Conservation (phyloP, 2,113 vertebrate genomes). For the Larimichthys crocea region DNA sequence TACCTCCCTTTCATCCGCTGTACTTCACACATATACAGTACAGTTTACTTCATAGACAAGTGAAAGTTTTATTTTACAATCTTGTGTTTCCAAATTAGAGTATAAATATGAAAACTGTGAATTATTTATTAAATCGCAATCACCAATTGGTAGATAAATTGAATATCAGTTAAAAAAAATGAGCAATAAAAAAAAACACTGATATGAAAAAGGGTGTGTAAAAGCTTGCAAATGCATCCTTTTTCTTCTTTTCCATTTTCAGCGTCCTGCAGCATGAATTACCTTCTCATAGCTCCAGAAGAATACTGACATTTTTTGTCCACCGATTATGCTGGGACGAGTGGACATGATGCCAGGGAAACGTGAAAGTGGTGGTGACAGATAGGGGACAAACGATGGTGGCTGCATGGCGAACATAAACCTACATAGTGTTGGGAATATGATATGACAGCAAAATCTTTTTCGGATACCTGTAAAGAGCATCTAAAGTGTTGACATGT, state of each 20-base stretch:
- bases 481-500: conserved; percentile 62
- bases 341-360: background rate
- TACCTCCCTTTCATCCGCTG: conserved; percentile 36
- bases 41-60: conserved; percentile 3
- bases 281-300: background rate
- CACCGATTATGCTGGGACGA: background rate
- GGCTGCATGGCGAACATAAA: conserved; percentile 31
- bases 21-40: conserved; percentile 23
- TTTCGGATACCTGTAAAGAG: conserved; percentile 36
- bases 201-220: background rate
- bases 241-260: background rate
- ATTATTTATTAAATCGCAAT: background rate
- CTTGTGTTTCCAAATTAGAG: background rate
- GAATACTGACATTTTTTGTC: background rate
- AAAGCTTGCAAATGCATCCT: background rate
- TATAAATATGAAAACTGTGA: conserved; percentile 4
- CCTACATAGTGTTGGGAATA: conserved; percentile 37
- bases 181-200: background rate
- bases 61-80: background rate
- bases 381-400: background rate
- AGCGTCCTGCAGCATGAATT: background rate
- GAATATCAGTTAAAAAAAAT: background rate
- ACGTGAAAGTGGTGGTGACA: background rate
- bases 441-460: conserved; percentile 55
- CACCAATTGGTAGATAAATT: background rate